phyloP scores from a whole-genome alignment of 2,888 invertebrate genomes.

The Spialia ferax region DNA sequence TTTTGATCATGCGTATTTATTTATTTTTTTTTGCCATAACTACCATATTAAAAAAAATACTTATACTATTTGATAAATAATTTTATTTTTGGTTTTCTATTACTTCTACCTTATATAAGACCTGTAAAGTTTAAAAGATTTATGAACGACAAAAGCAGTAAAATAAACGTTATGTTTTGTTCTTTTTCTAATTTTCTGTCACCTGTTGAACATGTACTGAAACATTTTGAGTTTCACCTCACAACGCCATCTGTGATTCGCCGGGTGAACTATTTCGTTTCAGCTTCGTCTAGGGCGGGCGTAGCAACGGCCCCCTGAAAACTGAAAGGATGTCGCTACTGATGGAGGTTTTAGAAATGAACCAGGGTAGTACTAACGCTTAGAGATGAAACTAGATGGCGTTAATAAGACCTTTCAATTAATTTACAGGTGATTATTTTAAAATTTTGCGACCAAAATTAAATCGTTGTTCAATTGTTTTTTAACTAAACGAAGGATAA shows the following conservation, averaged over 20 bases:
- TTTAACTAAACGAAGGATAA: too few species aligned
- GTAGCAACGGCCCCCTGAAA: constrained; percentile 31
- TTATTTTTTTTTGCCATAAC: too few species aligned
- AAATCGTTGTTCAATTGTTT: too few species aligned
- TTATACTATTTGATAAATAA: too few species aligned
- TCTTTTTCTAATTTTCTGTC: neutral
- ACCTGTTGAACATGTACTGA: neutral
- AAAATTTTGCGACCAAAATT: neutral
- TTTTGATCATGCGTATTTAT: too few species aligned
- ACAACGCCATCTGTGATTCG: constrained; percentile 47
- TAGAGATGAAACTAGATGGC: constrained; percentile 45
- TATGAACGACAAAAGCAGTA: too few species aligned
- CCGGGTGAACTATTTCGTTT: constrained; percentile 33
- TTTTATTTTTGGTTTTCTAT: too few species aligned
- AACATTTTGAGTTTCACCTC: neutral
- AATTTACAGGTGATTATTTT: neutral
- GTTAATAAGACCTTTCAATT: constrained; percentile 28
- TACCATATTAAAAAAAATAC: too few species aligned
- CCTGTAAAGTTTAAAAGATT: too few species aligned
- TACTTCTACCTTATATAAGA: too few species aligned
- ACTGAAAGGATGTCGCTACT: constrained; percentile 48
- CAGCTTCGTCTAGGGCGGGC: constrained; percentile 26
- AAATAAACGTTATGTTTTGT: too few species aligned
- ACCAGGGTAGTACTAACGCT: neutral
- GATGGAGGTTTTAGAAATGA: constrained; percentile 3